Evolutionary conservation across 2,888 invertebrate genomes (phyloP), one percentile per base, ranked within the genome.

Genomic region (Syritta pipiens): DNA sequence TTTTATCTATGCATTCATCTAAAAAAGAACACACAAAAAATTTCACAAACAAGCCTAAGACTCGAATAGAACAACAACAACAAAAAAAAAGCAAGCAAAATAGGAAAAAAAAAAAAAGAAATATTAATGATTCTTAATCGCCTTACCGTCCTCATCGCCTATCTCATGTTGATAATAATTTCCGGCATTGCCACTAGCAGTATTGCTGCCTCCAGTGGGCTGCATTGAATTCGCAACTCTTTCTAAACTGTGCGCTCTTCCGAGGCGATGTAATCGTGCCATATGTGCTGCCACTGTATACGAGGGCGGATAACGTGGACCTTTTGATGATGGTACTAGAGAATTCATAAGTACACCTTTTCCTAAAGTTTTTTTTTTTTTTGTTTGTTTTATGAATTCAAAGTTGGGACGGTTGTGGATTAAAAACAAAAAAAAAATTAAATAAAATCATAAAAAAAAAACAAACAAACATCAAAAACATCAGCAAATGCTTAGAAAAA

Each of bases 281-380:
- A 96, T 94, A 87, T 96, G 95, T 60, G 96, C 95, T 53, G 96
- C 96, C 82, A 95, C 92, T 86, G 93, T 94, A 90, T 96, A 96
- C 57, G 95, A 93, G 35, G 95, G 95, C 63, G 94, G 95, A 85
- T 94, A 94, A 37, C 84, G 82, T 62, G 83, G 82, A 74, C 82
- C 82, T 68, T 79, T 79, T 10, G 79, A 14, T 62, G 74, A 57
- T 9, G 57, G 60, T 9, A 67, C 60, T 51, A 74, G 17, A 44
- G 62, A 9, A 22, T 53, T 71, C 20, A 55, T 37, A 53, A 37
- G 62, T 42, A 57, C 49, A 57, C 62, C 62, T n/a, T 74, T 67
- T 51, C 67, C 79, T 79, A 51, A 17, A 17, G 7, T 37, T 37
- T 7, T 3, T 37, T 37, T 37, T 37, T 37, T 37, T 9, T 17